Evolutionary conservation across 2,797 vertebrate species (phyloP), one percentile per base, ranked within the genome.

Genomic region (Ceryle rudis): DNA sequence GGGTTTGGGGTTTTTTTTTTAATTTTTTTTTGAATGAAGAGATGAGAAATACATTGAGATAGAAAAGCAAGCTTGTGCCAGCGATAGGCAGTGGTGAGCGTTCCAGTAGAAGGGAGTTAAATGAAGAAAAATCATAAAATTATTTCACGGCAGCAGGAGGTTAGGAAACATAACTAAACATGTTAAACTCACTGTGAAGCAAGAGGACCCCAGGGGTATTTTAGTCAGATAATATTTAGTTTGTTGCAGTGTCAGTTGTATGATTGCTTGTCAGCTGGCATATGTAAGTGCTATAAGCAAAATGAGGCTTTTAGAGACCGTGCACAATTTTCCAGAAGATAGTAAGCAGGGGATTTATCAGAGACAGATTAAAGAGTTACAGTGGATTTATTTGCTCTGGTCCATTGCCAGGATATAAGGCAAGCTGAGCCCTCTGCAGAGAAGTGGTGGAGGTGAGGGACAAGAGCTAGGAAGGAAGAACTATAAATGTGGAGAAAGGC

Each of bases 181-280:
- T 58, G 85, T 96, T 96, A 96, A 96, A 95, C 93, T 95, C 71
- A 6, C 60, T 91, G 94, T 96, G 97, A 95, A 95, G 90, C 71
- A 60, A 47, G 87, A 95, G 75, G 73, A 93, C 84, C 95, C 82
- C 82, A 33, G 91, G 95, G 95, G 89, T 88, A 81, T 94, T 96
- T 95, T 93, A 96, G 93, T 95, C 95, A 95, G 93, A 94, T 95
- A 94, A 91, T 96, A 93, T 95, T 97, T 96, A 91, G 92, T 95
- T 95, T 93, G 91, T 42, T 94, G 85, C 70, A 57, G 86, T 93
- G 96, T 96, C 96, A 90, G 90, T 96, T 95, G 85, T 97, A 15
- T 95, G 96, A 96, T 90, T 93, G 94, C 91, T 95, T 95, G 96
- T 96, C 96, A 90, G 88, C 89, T 95, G 93, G 93, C 96, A 96